Evolutionary conservation across 2,797 vertebrate genomes (phyloP).

Genomic region (Telmatherina bonti): DNA sequence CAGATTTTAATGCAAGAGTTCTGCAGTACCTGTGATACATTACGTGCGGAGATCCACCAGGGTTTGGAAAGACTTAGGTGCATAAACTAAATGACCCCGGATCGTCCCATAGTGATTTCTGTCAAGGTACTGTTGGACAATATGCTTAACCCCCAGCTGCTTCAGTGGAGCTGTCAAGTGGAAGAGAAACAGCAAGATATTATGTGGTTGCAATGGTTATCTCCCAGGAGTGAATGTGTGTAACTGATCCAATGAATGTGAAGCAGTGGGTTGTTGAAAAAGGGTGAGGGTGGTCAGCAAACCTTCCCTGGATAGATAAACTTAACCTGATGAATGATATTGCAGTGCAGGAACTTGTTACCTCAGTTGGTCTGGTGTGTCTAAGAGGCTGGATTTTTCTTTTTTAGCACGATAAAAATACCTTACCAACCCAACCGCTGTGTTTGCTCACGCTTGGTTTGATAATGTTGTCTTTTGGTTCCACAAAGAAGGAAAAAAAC

Average conservation of each 20-base stretch:
- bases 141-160: conserved; percentile 56
- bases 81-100: conserved; percentile 44
- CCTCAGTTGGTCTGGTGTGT: background rate
- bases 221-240: conserved; percentile 59
- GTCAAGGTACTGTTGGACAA: conserved; percentile 64
- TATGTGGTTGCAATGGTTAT: conserved; percentile 52
- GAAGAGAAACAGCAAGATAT: conserved; percentile 57
- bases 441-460: background rate
- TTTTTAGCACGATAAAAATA: conserved; percentile 6
- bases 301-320: conserved; percentile 38
- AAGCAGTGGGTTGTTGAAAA: conserved; percentile 45
- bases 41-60: conserved; percentile 4
- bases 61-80: conserved; percentile 19
- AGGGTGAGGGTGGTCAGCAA: conserved; percentile 39
- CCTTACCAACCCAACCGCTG: background rate
- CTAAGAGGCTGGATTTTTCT: conserved; percentile 1
- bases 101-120: conserved; percentile 54
- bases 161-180: conserved; percentile 54
- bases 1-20: background rate
- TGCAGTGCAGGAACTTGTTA: conserved; percentile 10
- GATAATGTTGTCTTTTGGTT: conserved; percentile 18
- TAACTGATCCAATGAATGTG: conserved; percentile 58
- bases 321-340: conserved; percentile 31
- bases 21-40: conserved; percentile 6
- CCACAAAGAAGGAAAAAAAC: background rate